These are phyloP conservation scores for Nezara viridula DNA, from an alignment of 2,888 invertebrate genomes.

Conservation along the genomic window DNA sequence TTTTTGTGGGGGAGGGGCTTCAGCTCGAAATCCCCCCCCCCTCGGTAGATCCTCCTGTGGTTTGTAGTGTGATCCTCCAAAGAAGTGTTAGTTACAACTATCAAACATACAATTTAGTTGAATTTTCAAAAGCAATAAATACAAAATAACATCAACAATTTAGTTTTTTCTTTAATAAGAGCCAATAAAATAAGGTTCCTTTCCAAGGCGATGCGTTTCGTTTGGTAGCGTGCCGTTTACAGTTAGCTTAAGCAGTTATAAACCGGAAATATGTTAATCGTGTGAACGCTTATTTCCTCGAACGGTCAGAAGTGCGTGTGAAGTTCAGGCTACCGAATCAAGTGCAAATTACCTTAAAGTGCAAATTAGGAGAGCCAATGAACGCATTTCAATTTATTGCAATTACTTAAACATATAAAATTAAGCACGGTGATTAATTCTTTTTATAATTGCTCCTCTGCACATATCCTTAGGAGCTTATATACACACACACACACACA, in stretches of 20 bases:
- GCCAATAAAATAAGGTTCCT: neutral
- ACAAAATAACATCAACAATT: neutral
- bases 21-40: no score
- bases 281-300: neutral
- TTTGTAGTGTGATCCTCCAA: no score
- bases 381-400: no score
- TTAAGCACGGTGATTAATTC: no score
- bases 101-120: no score
- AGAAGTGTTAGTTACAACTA: no score
- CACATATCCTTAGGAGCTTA: no score
- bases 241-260: slow-evolving; percentile 6
- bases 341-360: neutral
- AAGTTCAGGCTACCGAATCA: neutral
- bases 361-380: neutral
- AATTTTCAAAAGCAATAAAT: neutral
- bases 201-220: neutral
- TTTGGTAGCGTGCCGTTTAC: neutral
- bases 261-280: slow-evolving; percentile 17
- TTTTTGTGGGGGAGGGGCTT: no score
- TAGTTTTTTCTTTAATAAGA: neutral
- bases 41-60: no score
- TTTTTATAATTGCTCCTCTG: no score
- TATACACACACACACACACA: no score
- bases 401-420: no score
- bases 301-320: neutral